Percentiles rank a stretch among this genome's conserved stretches.
phyloP scores from a whole-genome alignment of 64 coral and sea anemone species.

The Dendrophyllia cribrosa region DNA sequence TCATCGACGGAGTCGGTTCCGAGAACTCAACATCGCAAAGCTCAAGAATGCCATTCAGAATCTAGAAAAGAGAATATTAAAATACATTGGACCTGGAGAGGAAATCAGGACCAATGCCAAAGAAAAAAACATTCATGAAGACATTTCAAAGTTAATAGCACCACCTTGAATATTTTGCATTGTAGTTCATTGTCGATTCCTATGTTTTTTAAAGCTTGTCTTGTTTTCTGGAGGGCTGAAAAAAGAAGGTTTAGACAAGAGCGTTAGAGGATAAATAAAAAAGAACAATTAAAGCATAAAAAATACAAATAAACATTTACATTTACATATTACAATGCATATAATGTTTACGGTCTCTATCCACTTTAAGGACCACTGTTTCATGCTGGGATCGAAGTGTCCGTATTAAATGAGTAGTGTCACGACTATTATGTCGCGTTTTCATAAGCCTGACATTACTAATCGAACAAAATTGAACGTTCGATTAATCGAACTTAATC shows the following conservation, averaged over 20 bases:
- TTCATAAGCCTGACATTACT: no score
- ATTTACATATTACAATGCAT: no score
- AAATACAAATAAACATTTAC: background rate
- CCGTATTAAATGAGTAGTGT: no score
- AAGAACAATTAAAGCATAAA: background rate
- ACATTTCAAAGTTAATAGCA: background rate
- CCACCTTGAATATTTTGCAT: constrained; percentile 91
- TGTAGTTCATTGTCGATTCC: constrained; percentile 81
- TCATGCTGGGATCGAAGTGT: no score
- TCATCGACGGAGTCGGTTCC: background rate
- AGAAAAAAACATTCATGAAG: background rate
- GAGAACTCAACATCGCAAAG: constrained; percentile 42
- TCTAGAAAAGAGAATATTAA: constrained; percentile 2
- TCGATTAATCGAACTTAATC: no score
- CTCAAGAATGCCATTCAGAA: constrained; percentile 30
- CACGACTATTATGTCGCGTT: no score
- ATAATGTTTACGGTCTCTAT: no score
- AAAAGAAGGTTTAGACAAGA: background rate
- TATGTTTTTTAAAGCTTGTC: constrained; percentile 76
- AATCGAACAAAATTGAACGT: no score
- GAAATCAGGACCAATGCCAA: background rate
- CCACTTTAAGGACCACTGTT: no score
- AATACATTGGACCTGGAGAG: no score
- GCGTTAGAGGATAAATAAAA: background rate
- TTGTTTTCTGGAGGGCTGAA: constrained; percentile 54